These are phyloP conservation scores for Acanthosepion esculentum DNA, from an alignment of 2,888 invertebrate species.

Conservation along the genomic window DNA sequence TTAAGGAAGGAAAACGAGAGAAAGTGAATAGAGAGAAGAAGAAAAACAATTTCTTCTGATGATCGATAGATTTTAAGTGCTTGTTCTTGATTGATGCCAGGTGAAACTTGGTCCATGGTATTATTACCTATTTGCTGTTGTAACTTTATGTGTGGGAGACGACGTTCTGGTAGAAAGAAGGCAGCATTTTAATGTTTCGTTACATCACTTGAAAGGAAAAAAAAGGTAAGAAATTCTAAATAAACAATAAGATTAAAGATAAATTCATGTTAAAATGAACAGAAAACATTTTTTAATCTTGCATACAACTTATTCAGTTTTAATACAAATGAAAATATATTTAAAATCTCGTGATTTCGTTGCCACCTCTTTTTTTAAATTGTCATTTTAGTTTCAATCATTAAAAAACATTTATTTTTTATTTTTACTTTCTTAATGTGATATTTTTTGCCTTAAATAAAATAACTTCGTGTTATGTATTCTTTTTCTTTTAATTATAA, in stretches of 20 bases:
- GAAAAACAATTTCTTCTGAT: background rate
- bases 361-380: too few relatives aligned
- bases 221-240: background rate
- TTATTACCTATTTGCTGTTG: background rate
- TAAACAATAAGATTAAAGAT: background rate
- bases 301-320: too few relatives aligned
- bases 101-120: background rate
- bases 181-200: constrained; percentile 13
- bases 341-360: too few relatives aligned
- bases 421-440: too few relatives aligned
- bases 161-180: background rate
- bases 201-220: background rate
- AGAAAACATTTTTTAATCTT: too few relatives aligned
- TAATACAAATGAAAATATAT: too few relatives aligned
- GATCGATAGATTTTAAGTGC: background rate
- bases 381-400: too few relatives aligned
- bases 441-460: too few relatives aligned
- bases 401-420: too few relatives aligned
- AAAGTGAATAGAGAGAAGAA: background rate
- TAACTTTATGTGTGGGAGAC: background rate
- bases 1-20: background rate
- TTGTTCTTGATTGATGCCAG: constrained; percentile 9
- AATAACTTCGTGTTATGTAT: too few relatives aligned
- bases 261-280: background rate
- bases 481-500: too few relatives aligned